phyloP scores from a whole-genome alignment of 2,888 invertebrate species.

The Oscheius sp. region DNA sequence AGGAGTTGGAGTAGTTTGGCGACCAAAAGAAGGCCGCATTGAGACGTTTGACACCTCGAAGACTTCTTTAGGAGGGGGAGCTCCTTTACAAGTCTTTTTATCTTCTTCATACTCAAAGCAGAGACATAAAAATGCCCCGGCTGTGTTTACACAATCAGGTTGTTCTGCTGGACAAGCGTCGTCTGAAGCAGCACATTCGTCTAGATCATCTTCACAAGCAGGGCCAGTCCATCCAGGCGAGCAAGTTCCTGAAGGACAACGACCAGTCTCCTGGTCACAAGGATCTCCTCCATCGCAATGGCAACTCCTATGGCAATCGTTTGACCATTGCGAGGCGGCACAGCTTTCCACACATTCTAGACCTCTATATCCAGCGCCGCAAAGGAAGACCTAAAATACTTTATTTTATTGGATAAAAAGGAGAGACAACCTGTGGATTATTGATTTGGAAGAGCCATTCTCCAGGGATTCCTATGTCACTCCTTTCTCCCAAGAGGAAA shows the following conservation, averaged over 20 bases:
- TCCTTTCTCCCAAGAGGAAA: slow-evolving; percentile 60
- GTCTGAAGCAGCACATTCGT: slow-evolving; percentile 78
- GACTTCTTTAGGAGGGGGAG: slow-evolving; percentile 8
- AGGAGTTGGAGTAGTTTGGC: slow-evolving; percentile 28
- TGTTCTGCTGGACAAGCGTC: slow-evolving; percentile 77
- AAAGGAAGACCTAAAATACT: slow-evolving; percentile 58
- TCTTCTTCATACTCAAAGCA: slow-evolving; percentile 76
- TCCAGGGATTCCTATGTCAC: slow-evolving; percentile 70
- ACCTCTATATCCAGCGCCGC: slow-evolving; percentile 70
- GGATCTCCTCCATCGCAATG: slow-evolving; percentile 64
- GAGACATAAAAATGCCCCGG: slow-evolving; percentile 87
- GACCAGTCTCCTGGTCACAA: slow-evolving; percentile 66
- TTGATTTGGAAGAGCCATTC: slow-evolving; percentile 70
- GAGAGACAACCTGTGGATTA: slow-evolving; percentile 40
- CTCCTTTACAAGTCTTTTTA: slow-evolving; percentile 39
- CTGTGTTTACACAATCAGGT: slow-evolving; percentile 87
- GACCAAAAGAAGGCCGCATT: slow-evolving; percentile 1
- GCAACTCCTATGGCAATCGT: slow-evolving; percentile 57
- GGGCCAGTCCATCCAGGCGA: slow-evolving; percentile 66
- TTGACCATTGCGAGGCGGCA: slow-evolving; percentile 50
- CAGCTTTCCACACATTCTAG: slow-evolving; percentile 69
- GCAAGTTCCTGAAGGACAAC: slow-evolving; percentile 63
- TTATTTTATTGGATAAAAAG: background rate
- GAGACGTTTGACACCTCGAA: slow-evolving; percentile 2
- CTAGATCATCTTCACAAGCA: slow-evolving; percentile 74